Evolutionary conservation across 1,140 invertebrate species (phyloP), one percentile per base, ranked within the genome.

Genomic region (Diabrotica virgifera): DNA sequence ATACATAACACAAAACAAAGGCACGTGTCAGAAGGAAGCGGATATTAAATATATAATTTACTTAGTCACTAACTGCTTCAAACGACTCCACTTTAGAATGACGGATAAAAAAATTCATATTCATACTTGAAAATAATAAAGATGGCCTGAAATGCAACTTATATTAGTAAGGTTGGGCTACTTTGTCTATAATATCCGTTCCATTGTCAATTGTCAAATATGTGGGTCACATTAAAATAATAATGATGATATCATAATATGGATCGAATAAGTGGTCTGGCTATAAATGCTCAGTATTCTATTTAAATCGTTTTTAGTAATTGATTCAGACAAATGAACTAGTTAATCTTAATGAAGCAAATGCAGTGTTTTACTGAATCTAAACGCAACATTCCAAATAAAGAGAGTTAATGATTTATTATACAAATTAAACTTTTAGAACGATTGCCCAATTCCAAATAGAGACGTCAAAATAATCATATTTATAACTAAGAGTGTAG

Each of bases 91-190:
- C 24, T 24, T 24, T 24, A 24, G 24, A 24, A 24, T 24, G 24
- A 24, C 24, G 24, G 24, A 24, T 24, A 24, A 24, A 24, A 24
- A 24, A 24, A 24, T 24, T 24, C 24, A 46, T 10, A 46, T 8
- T 46, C n/a, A 46, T 46, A 46, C n/a, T 46, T 46, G 40, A 46
- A 46, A 46, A 46, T 46, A 46, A 46, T 46, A 46, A 46, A 46
- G 40, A 46, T 46, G 40, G 2, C n/a, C 40, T 46, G 3, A 46
- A 46, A 46, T 5, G 5, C 5, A 46, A 46, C 40, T 46, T 10
- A 46, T 2, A n/a, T n/a, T n/a, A 5, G n/a, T 10, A 10, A 46
- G n/a, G 8, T 46, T 46, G 8, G 40, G 8, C n/a, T 46, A 5
- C 40, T 46, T 24, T 6, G 40, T 46, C 40, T 46, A 46, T 46